Evolutionary conservation across 2,888 invertebrate species (phyloP).

Genomic region (Acrocyrtus sp.): DNA sequence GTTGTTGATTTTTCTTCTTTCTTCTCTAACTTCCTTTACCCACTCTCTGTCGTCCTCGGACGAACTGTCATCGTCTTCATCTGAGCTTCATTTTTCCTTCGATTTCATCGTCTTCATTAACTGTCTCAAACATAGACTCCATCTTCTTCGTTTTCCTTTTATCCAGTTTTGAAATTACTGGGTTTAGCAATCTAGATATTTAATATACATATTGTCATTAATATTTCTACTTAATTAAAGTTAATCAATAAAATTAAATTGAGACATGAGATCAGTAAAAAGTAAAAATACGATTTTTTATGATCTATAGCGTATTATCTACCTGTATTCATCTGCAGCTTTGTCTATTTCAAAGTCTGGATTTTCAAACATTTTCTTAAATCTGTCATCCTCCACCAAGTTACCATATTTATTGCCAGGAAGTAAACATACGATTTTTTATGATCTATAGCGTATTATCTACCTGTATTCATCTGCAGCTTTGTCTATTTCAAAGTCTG

Average conservation of each 20-base stretch:
- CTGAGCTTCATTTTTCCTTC: conserved; percentile 68
- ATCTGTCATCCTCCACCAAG: conserved; percentile 87
- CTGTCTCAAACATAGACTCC: conserved; percentile 66
- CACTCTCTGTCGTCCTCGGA: conserved; percentile 86
- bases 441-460: too few species aligned
- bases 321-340: too few species aligned
- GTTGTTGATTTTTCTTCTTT: conserved; percentile 75
- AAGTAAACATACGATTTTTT: background rate
- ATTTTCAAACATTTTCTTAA: conserved; percentile 90
- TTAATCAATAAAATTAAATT: too few species aligned
- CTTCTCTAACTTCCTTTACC: conserved; percentile 82
- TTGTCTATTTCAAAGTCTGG: conserved; percentile 93
- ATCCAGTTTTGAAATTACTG: conserved; percentile 84
- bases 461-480: conserved; percentile 84
- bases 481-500: conserved; percentile 91
- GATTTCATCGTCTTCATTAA: conserved; percentile 64
- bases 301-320: background rate
- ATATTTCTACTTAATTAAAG: too few species aligned
- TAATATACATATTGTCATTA: too few species aligned
- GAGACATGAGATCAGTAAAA: background rate
- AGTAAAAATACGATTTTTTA: background rate
- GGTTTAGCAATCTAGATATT: conserved; percentile 76
- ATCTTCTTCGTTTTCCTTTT: conserved; percentile 75
- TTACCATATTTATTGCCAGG: conserved; percentile 70
- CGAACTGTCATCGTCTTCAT: conserved; percentile 67